Evolutionary conservation across 2,797 vertebrate species (phyloP), one percentile per base, ranked within the genome.

Genomic region (Chloroceryle inda): DNA sequence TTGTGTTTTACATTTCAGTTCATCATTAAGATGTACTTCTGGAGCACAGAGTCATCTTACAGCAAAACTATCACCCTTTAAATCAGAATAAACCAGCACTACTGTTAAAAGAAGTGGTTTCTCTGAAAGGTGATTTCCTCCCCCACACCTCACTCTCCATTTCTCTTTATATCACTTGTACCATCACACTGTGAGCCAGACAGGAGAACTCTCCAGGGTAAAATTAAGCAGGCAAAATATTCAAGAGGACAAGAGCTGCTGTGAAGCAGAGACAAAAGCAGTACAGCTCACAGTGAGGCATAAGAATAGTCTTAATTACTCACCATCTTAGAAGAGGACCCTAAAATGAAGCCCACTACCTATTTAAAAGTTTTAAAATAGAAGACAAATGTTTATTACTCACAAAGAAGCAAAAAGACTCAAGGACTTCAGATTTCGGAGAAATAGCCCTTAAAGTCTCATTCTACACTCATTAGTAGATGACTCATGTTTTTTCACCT

Each of bases 111-210:
- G 7, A 44, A 56, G 31, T n/a, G 9, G 33, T 31, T 81, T 18
- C 64, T 56, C 37, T 11, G 7, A 76, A 64, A 73, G 10, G 13
- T 4, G 24, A 81, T 72, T 86, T 78, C 56, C 45, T 52, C 24
- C 61, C 63, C 18, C 10, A 45, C 0, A 0, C 26, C 33, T 62
- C 5, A 1, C 17, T 77, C 52, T 26, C 20, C 50, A 53, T 55
- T 33, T 88, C 67, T 79, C 42, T 38, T 47, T 74, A 29, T 37
- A 27, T 24, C 44, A 61, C 44, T 80, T 9, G 1, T 49, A 33
- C 24, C 52, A 80, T 45, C 73, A 66, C 47, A 35, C 47, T 33
- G 59, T 26, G 45, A 61, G 49, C 20, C 4, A 2, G 61, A 68
- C 37, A 90, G 31, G 17, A 4, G 7, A 73, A 59, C 21, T 59